phyloP scores from a whole-genome alignment of 2,797 vertebrate genomes.

The Toxotes lorentzi region DNA sequence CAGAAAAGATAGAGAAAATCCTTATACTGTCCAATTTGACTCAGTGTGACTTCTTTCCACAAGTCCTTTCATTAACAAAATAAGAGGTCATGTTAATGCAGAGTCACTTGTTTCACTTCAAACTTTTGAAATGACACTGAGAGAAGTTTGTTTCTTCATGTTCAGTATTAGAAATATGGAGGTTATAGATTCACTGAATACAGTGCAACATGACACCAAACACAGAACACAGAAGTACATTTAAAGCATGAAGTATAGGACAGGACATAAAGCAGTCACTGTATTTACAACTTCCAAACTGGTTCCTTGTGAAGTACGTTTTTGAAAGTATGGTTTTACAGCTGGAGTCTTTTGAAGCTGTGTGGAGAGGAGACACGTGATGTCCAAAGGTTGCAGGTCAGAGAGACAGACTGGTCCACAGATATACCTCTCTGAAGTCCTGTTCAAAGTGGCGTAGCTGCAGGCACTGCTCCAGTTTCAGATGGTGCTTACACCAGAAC shows the following conservation, averaged over 20 bases:
- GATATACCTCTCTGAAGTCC: constrained; percentile 90
- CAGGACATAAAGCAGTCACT: not conserved
- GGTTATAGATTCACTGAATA: not conserved
- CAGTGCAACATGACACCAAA: not conserved
- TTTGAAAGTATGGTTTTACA: constrained; percentile 11
- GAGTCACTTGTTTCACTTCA: not conserved
- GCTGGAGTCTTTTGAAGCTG: not conserved
- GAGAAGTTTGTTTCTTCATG: not conserved
- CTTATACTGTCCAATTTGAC: not conserved
- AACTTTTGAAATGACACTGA: not conserved
- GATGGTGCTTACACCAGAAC: constrained; percentile 93
- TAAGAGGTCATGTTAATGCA: not conserved
- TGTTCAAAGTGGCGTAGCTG: constrained; percentile 95
- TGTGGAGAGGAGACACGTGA: not conserved
- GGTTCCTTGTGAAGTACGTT: constrained; percentile 2
- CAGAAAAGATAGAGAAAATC: constrained; percentile 33
- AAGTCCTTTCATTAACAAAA: not conserved
- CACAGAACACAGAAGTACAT: not conserved
- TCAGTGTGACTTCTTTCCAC: not conserved
- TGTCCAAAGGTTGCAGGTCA: constrained; percentile 17
- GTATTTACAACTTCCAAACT: not conserved
- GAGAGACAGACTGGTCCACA: constrained; percentile 39
- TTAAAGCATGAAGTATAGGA: not conserved
- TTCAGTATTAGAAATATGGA: not conserved
- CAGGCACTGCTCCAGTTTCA: constrained; percentile 93